These are phyloP conservation scores for Lamproptera curius DNA, from an alignment of 2,888 invertebrate species.

Conservation along the genomic window DNA sequence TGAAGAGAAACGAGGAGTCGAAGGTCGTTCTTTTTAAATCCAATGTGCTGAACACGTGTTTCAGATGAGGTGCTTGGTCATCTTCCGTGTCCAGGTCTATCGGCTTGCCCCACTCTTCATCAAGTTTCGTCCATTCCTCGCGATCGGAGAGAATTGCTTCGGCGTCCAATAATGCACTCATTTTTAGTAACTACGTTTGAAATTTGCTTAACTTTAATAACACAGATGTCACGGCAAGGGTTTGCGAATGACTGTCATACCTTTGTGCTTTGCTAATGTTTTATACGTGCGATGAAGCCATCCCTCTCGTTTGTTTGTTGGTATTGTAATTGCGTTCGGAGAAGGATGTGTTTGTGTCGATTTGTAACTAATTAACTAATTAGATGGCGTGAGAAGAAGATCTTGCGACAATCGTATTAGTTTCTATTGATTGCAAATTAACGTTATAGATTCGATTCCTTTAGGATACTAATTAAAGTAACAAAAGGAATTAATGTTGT, in stretches of 20 bases:
- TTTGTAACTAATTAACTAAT: constrained; percentile 16
- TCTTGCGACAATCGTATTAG: constrained; percentile 3
- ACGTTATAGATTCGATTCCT: constrained; percentile 3
- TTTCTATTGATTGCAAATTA: constrained; percentile 3
- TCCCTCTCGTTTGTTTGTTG: constrained; percentile 13
- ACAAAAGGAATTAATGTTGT: not conserved
- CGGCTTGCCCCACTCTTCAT: constrained; percentile 60
- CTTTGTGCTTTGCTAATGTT: not conserved
- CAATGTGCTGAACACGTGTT: constrained; percentile 49
- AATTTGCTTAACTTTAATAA: not conserved
- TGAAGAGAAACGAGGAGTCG: constrained; percentile 58
- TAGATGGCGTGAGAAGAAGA: constrained; percentile 12
- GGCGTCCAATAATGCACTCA: constrained; percentile 45
- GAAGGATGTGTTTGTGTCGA: constrained; percentile 18
- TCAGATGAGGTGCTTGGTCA: constrained; percentile 35
- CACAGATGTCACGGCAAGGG: constrained; percentile 17
- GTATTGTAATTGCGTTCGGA: constrained; percentile 5
- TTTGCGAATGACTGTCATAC: constrained; percentile 6
- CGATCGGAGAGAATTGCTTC: constrained; percentile 55
- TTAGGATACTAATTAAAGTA: constrained; percentile 12
- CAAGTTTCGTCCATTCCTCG: constrained; percentile 60
- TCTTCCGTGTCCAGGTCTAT: constrained; percentile 60
- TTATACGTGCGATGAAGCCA: constrained; percentile 1
- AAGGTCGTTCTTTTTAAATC: constrained; percentile 57
- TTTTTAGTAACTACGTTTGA: constrained; percentile 17